Percentiles rank a stretch among this genome's conserved stretches.
phyloP scores from a whole-genome alignment of 2,888 invertebrate species.

The Muschampia plurimacula region DNA sequence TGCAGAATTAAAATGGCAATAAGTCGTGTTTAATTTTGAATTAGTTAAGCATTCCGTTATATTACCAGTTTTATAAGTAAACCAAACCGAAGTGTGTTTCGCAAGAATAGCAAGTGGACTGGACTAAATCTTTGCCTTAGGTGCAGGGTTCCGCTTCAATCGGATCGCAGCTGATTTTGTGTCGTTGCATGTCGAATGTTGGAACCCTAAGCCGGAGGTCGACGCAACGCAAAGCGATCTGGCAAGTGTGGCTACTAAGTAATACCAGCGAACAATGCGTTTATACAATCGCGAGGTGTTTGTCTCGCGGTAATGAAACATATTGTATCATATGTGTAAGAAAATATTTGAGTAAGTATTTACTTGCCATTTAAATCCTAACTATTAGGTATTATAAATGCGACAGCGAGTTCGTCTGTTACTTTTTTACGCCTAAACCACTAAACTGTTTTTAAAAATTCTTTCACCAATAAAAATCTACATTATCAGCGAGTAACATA shows the following conservation, averaged over 20 bases:
- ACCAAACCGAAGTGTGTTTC: constrained; percentile 48
- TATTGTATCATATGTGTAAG: too few relatives aligned
- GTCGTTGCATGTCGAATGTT: constrained; percentile 42
- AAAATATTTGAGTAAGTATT: too few relatives aligned
- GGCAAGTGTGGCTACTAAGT: not conserved
- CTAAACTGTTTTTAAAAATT: too few relatives aligned
- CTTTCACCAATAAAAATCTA: too few relatives aligned
- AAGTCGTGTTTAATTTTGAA: constrained; percentile 57
- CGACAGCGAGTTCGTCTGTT: constrained; percentile 55
- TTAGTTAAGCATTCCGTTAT: constrained; percentile 59
- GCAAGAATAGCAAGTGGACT: constrained; percentile 42
- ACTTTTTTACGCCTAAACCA: too few relatives aligned
- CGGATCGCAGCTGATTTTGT: constrained; percentile 14
- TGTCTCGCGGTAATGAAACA: constrained; percentile 48
- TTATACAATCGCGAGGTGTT: constrained; percentile 47
- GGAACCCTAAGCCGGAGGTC: not conserved
- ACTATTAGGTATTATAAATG: constrained; percentile 41
- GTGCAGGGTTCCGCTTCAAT: constrained; percentile 23
- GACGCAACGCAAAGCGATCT: not conserved
- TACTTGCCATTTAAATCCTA: too few relatives aligned
- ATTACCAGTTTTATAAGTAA: constrained; percentile 54
- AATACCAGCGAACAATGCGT: not conserved
- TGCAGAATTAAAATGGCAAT: constrained; percentile 41
- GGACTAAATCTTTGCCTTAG: constrained; percentile 39
- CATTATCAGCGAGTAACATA: too few relatives aligned